Evolutionary conservation across 1,140 invertebrate genomes (phyloP).

Genomic region (Aphidius gifuensis): DNA sequence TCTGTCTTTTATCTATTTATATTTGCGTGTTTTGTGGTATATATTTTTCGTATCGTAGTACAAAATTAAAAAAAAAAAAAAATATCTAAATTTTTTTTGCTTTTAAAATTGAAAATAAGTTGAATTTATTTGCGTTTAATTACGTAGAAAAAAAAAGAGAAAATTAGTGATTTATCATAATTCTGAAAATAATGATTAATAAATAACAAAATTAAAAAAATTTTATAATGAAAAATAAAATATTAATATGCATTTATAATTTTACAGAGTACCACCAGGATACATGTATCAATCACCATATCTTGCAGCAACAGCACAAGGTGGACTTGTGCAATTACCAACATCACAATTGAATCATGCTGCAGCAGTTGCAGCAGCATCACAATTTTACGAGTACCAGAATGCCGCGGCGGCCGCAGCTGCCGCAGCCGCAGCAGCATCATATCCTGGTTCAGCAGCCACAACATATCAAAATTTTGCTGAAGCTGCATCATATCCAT

Average conservation of each 20-base stretch:
- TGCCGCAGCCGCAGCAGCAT: slow-evolving; percentile 64
- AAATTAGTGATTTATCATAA: too few relatives aligned
- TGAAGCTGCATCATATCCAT: slow-evolving; percentile 62
- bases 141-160: too few relatives aligned
- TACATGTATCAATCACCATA: slow-evolving; percentile 73
- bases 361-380: slow-evolving; percentile 67
- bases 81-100: too few relatives aligned
- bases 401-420: slow-evolving; percentile 58
- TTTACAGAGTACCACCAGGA: slow-evolving; percentile 69
- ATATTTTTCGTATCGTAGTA: too few relatives aligned
- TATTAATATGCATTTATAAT: background rate
- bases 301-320: slow-evolving; percentile 61
- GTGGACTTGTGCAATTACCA: slow-evolving; percentile 64
- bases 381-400: slow-evolving; percentile 73
- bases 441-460: slow-evolving; percentile 57
- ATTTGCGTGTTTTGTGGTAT: too few relatives aligned
- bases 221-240: background rate
- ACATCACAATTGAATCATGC: slow-evolving; percentile 66
- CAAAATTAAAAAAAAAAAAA: too few relatives aligned
- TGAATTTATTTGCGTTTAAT: too few relatives aligned
- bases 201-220: background rate
- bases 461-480: slow-evolving; percentile 67
- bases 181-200: background rate
- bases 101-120: too few relatives aligned
- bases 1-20: too few relatives aligned